Conservation (phyloP, 2,113 vertebrate genomes). For the Triplophysa tibetana region DNA sequence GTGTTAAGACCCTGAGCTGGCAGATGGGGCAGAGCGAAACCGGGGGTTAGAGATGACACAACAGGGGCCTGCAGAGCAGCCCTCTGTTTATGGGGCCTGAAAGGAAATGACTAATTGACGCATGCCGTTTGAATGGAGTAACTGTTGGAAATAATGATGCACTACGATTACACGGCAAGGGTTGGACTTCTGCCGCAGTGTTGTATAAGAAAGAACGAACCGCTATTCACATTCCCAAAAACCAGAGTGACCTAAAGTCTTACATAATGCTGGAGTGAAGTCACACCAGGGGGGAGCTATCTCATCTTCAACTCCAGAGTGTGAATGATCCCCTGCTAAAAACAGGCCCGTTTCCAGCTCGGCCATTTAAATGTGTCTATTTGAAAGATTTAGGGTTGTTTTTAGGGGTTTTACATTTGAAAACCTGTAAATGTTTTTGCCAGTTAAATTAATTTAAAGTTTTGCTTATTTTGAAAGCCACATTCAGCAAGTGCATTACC, state of each 20-base stretch:
- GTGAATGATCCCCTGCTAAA: slow-evolving; percentile 23
- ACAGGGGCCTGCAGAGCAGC: slow-evolving; percentile 51
- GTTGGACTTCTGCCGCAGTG: slow-evolving; percentile 59
- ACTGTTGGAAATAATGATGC: slow-evolving; percentile 71
- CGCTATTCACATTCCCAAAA: slow-evolving; percentile 61
- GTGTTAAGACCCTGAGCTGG: slow-evolving; percentile 36
- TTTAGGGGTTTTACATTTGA: slow-evolving; percentile 60
- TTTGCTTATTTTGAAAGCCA: no score
- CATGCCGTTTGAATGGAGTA: slow-evolving; percentile 63
- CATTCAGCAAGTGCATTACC: slow-evolving; percentile 68
- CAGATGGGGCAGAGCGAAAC: slow-evolving; percentile 58
- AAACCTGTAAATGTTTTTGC: background rate
- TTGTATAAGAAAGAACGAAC: slow-evolving; percentile 67
- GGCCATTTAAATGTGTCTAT: background rate
- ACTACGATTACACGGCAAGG: slow-evolving; percentile 63
- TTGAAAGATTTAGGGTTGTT: slow-evolving; percentile 44
- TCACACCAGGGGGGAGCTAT: slow-evolving; percentile 37
- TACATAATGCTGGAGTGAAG: slow-evolving; percentile 61
- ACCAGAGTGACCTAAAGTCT: slow-evolving; percentile 55
- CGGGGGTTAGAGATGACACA: slow-evolving; percentile 53
- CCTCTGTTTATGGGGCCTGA: slow-evolving; percentile 61
- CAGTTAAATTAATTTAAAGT: background rate
- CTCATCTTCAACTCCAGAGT: slow-evolving; percentile 19
- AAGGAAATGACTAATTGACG: slow-evolving; percentile 73
- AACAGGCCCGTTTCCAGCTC: background rate